Evolutionary conservation across 1,140 invertebrate genomes (phyloP).

Genomic region (Caenorhabditis elegans): WBcel235 BX284602.5:7039501-7040000

Average conservation of each 20-base stretch:
- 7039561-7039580: slow-evolving; percentile 92
- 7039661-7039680: slow-evolving; percentile 88
- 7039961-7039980: slow-evolving; percentile 75
- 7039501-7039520: slow-evolving; percentile 89
- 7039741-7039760: slow-evolving; percentile 79
- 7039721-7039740: slow-evolving; percentile 97
- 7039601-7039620: slow-evolving; percentile 87
- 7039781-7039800: slow-evolving; percentile 84
- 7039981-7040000: slow-evolving; percentile 92
- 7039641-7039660: slow-evolving; percentile 98
- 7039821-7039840: slow-evolving; percentile 84
- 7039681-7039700: slow-evolving; percentile 82
- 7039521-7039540: slow-evolving; percentile 94
- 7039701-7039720: slow-evolving; percentile 93
- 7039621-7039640: slow-evolving; percentile 93
- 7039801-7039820: slow-evolving; percentile 91
- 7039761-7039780: slow-evolving; percentile 82
- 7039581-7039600: slow-evolving; percentile 99
- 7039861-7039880: slow-evolving; percentile 89
- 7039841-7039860: slow-evolving; percentile 91
- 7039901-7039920: slow-evolving; percentile 94
- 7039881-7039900: slow-evolving; percentile 99
- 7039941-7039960: slow-evolving; percentile 83
- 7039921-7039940: slow-evolving; percentile 85
- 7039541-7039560: slow-evolving; percentile 95